phyloP scores from a whole-genome alignment of 2,888 invertebrate genomes.

The Leucophenga maculata region DNA sequence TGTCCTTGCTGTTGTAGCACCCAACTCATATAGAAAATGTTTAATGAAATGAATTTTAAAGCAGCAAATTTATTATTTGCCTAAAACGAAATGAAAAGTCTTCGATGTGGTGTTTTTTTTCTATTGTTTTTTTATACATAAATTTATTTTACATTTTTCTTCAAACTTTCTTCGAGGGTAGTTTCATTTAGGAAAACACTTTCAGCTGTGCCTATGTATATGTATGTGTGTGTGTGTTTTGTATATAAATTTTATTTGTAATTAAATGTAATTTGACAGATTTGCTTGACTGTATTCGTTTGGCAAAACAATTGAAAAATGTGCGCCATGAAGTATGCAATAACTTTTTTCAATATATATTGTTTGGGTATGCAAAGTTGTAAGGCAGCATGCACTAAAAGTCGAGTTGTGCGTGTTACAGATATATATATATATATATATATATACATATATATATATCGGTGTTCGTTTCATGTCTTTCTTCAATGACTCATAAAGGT shows the following conservation, averaged over 20 bases:
- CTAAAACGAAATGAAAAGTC: conserved; percentile 61
- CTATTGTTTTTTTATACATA: background rate
- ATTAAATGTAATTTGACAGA: conserved; percentile 21
- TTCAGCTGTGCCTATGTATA: background rate
- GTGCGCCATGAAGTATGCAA: no score
- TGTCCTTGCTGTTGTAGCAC: conserved; percentile 41
- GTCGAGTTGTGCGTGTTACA: no score
- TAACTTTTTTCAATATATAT: no score
- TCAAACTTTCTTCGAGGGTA: background rate
- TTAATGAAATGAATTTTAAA: conserved; percentile 63
- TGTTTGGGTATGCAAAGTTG: no score
- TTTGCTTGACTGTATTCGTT: background rate
- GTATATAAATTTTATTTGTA: conserved; percentile 11
- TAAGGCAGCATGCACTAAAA: no score
- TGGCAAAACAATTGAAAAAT: no score
- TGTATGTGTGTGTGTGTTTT: background rate
- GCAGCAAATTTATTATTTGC: conserved; percentile 60
- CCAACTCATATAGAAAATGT: conserved; percentile 41
- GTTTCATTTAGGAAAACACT: background rate
- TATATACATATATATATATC: no score
- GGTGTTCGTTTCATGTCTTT: no score
- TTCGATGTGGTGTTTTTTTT: conserved; percentile 27
- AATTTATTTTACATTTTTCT: conserved; percentile 20
- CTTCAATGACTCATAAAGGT: no score
- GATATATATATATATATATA: no score